Conservation (phyloP, 1,140 invertebrate genomes). For the Hycleus cichorii region DNA sequence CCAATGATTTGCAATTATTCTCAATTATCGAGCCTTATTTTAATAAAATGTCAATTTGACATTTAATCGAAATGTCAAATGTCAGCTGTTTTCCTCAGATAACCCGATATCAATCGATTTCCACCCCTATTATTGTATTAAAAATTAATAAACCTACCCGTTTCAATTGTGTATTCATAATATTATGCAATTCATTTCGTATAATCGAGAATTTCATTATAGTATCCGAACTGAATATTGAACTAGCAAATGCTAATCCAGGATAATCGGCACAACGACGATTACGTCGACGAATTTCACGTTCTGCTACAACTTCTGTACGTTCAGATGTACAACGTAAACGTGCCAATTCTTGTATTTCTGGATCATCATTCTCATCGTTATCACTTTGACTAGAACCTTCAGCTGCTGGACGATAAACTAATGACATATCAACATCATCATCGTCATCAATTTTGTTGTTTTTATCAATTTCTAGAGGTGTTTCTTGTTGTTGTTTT, state of each 20-base stretch:
- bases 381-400: conserved; percentile 46
- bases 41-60: too few relatives aligned
- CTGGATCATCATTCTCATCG: conserved; percentile 52
- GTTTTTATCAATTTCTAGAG: conserved; percentile 15
- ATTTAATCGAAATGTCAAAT: too few relatives aligned
- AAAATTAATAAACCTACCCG: conserved; percentile 62
- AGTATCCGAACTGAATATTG: conserved; percentile 92
- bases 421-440: conserved; percentile 43
- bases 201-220: conserved; percentile 98
- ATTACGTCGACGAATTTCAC: conserved; percentile 65
- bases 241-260: conserved; percentile 80
- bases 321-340: conserved; percentile 80
- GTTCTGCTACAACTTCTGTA: conserved; percentile 77
- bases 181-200: conserved; percentile 94
- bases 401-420: conserved; percentile 45
- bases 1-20: too few relatives aligned
- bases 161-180: conserved; percentile 91
- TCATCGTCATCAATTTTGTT: neutral
- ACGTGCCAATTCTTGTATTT: conserved; percentile 69
- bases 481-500: neutral
- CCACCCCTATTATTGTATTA: too few relatives aligned
- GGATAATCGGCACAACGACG: conserved; percentile 84
- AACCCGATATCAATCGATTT: too few relatives aligned
- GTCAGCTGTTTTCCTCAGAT: too few relatives aligned
- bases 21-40: too few relatives aligned